Evolutionary conservation across 2,797 vertebrate genomes (phyloP), one percentile per base, ranked within the genome.

Genomic region (Myiotriccus ornatus): DNA sequence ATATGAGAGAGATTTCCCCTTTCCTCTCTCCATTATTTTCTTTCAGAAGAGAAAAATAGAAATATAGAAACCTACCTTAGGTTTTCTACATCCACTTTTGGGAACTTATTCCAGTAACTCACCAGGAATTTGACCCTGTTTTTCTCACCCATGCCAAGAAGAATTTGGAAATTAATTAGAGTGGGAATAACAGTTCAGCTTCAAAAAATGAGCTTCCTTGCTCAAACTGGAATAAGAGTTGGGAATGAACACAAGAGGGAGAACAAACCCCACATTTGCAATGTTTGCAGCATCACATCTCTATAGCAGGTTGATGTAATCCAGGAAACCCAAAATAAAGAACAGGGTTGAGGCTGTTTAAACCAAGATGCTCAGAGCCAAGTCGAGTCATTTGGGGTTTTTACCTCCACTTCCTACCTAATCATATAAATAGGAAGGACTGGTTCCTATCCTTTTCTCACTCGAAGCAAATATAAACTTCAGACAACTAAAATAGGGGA

Each of bases 181-280:
- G n/a, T 4, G 25, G 22, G 30, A 80, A 25, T 7, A 59, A 7
- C 17, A 60, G 10, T 92, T 37, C 4, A 13, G 25, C 18, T 76
- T 74, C 39, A 52, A 76, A 57, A 67, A 25, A 27, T 22, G 10
- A 84, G 2, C 18, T 90, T 49, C 2, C 24, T 75, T 43, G 19
- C 52, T 43, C 7, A 41, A 21, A 39, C 22, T 18, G 60, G 34
- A 71, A 52, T 5, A 16, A 70, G 18, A 44, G n/a, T 6, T 70
- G 69, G 59, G 62, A 96, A 64, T 11, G 93, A 95, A 94, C 95
- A 95, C 94, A 93, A 96, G 94, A 93, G 94, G 96, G 96, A 95
- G 96, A 96, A 65, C 93, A 96, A 95, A 55, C 57, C 91, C 79
- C 89, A 93, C 59, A 28, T 50, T 94, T 96, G 70, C 50, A 90